These are phyloP conservation scores for Drosophila littoralis DNA, from an alignment of 1,140 invertebrate genomes.

Conservation along the genomic window DNA sequence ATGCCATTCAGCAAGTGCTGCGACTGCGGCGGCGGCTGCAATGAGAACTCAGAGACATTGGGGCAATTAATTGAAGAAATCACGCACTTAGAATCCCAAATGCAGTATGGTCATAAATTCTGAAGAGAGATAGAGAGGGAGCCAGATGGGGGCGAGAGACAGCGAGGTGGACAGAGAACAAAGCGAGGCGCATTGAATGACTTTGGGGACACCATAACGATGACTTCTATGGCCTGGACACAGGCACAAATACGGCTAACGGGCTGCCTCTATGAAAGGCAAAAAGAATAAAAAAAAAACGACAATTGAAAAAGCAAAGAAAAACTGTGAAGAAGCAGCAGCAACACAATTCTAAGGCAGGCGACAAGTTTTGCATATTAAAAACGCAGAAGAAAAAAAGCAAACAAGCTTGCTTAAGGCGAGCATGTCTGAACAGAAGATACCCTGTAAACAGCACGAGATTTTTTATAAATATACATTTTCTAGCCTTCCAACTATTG, in stretches of 20 bases:
- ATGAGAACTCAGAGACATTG: constrained; percentile 32
- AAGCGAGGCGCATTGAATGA: constrained; percentile 50
- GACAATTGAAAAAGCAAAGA: constrained; percentile 9
- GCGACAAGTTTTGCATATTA: constrained; percentile 78
- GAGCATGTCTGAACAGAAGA: background rate
- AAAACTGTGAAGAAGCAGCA: constrained; percentile 10
- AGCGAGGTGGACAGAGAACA: background rate
- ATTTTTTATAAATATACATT: too few species aligned
- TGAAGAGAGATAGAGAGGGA: constrained; percentile 12
- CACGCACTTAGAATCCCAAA: constrained; percentile 61
- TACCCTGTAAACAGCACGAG: background rate
- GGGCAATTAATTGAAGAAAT: constrained; percentile 81
- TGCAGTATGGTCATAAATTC: constrained; percentile 55
- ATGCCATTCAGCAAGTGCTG: constrained; percentile 45
- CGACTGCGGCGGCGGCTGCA: constrained; percentile 26
- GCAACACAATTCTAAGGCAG: constrained; percentile 22
- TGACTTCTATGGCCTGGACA: constrained; percentile 55
- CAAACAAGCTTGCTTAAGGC: background rate
- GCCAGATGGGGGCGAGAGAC: background rate
- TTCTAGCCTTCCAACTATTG: too few species aligned
- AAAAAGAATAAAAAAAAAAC: constrained; percentile 13
- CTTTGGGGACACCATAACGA: constrained; percentile 47
- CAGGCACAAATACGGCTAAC: constrained; percentile 72
- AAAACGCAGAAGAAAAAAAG: constrained; percentile 26
- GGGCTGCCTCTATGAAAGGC: constrained; percentile 59